Base-by-base conservation (phyloP, 1,140 invertebrate species). In the Goniozus legneri region DNA sequence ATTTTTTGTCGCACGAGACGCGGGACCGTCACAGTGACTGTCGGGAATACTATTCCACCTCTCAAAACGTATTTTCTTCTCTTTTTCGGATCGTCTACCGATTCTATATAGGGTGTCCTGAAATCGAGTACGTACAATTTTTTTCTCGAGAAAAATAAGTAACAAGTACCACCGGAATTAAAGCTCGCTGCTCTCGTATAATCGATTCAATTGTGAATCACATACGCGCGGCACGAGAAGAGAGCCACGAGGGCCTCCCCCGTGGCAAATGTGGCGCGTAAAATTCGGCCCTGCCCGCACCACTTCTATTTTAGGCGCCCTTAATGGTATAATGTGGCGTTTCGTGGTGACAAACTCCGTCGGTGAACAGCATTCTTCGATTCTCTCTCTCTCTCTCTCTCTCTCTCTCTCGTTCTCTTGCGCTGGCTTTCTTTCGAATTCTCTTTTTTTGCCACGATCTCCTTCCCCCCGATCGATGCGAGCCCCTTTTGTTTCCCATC, bases 301-400 rank as follows among this genome's bases (percentile, higher is more conserved):
- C 44, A 35, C 36, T 55, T 53, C 50, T 56, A 59, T 59, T 64
- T 60, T 34, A 42, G 53, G 39, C 42, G 40, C 38, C 32, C 38
- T 50, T 48, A 54, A 57, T 47, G 42, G 43, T 52, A 45, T 46
- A 52, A 58, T 54, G 47, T 60, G 42, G 50, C 56, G 60, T 67
- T 61, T 57, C 60, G 47, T 49, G 54, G 58, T 64, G 62, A 64
- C 62, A 64, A 62, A 64, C 64, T 67, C 53, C 46, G 45, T 60
- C 44, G 44, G 51, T 38, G 45, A 61, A 63, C 60, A 65, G 55
- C 60, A 65, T 63, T 65, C 62, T 54, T 36, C 44, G 47, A 2
- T 19, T 43, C 3, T 40, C 20, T 36, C 35, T n/a, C 8, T 31
- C n/a, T 30, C 20, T 31, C 15, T 22, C 22, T 10, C 12, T 31